Percentiles rank a stretch among this genome's conserved stretches.
phyloP scores from a whole-genome alignment of 1,140 invertebrate species.

The Thrips palmi region DNA sequence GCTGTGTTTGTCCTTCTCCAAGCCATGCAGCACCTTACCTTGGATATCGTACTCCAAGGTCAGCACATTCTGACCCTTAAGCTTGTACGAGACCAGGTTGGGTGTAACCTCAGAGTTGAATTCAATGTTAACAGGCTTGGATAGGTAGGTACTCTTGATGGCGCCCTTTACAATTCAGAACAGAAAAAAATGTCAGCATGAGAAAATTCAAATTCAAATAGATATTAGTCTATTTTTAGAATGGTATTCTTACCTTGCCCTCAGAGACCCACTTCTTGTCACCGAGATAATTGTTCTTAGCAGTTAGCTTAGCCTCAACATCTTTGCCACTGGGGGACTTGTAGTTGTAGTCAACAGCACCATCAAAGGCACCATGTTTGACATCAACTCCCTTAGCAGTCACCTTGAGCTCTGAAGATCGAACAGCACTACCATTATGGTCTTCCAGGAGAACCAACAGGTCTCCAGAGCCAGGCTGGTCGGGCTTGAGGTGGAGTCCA shows the following conservation, averaged over 20 bases:
- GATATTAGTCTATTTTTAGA: no score
- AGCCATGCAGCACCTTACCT: no score
- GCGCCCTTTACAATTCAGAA: no score
- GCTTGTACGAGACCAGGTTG: no score
- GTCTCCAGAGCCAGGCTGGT: neutral
- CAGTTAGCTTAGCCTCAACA: slow-evolving; percentile 1
- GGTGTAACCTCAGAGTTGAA: no score
- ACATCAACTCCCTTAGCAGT: slow-evolving; percentile 14
- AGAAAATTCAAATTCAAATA: no score
- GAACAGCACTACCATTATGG: neutral
- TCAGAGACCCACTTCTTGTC: slow-evolving; percentile 11
- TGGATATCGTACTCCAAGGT: no score
- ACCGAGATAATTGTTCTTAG: neutral
- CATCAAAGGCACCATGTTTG: slow-evolving; percentile 12
- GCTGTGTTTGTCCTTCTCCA: no score
- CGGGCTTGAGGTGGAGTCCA: neutral
- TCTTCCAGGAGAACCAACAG: neutral
- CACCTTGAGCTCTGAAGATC: slow-evolving; percentile 5
- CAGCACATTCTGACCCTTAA: no score
- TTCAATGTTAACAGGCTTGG: no score
- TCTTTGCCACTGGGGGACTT: slow-evolving; percentile 11
- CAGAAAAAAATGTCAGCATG: no score
- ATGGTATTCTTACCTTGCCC: slow-evolving; percentile 7
- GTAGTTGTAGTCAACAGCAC: slow-evolving; percentile 11
- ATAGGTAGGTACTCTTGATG: no score